Conservation (phyloP, 2,113 vertebrate genomes). For the Poeciliopsis prolifica region DNA sequence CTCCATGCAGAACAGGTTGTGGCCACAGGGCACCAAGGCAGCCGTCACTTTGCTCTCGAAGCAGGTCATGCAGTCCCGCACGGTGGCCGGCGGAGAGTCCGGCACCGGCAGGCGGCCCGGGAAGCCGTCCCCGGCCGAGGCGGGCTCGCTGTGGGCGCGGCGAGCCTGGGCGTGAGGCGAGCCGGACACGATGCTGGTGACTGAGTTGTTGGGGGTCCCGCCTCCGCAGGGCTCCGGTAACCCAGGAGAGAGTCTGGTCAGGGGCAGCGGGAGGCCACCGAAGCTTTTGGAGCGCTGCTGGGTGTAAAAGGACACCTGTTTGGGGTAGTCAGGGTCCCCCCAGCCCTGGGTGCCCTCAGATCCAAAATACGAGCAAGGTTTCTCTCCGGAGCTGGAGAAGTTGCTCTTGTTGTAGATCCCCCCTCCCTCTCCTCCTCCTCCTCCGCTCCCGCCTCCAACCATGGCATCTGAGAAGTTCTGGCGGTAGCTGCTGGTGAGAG, state of each 20-base stretch:
- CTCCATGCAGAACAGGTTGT: slow-evolving; percentile 99
- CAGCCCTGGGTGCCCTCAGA: slow-evolving; percentile 80
- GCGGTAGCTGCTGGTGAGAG: slow-evolving; percentile 94
- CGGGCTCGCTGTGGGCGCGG: slow-evolving; percentile 91
- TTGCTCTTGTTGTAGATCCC: slow-evolving; percentile 86
- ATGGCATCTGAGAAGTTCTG: slow-evolving; percentile 92
- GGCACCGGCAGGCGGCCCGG: slow-evolving; percentile 77
- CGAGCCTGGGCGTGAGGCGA: slow-evolving; percentile 86
- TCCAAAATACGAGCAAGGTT: slow-evolving; percentile 89
- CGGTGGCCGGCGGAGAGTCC: slow-evolving; percentile 82
- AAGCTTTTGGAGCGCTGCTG: slow-evolving; percentile 91
- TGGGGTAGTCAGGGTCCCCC: slow-evolving; percentile 84
- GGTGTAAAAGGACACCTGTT: slow-evolving; percentile 83
- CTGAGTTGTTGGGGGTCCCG: slow-evolving; percentile 64
- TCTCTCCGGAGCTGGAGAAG: slow-evolving; percentile 88
- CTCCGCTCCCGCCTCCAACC: slow-evolving; percentile 85
- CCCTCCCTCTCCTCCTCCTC: slow-evolving; percentile 83
- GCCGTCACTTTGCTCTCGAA: slow-evolving; percentile 98
- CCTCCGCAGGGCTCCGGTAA: slow-evolving; percentile 82
- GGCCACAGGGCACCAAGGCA: slow-evolving; percentile 95
- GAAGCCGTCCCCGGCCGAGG: slow-evolving; percentile 77
- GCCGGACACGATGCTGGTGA: slow-evolving; percentile 69
- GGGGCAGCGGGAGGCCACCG: slow-evolving; percentile 81
- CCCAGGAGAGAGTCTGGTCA: slow-evolving; percentile 86
- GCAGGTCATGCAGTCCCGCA: slow-evolving; percentile 98